Evolutionary conservation across 64 coral and sea anemone species (phyloP).

Genomic region (Actinia tenebrosa): DNA sequence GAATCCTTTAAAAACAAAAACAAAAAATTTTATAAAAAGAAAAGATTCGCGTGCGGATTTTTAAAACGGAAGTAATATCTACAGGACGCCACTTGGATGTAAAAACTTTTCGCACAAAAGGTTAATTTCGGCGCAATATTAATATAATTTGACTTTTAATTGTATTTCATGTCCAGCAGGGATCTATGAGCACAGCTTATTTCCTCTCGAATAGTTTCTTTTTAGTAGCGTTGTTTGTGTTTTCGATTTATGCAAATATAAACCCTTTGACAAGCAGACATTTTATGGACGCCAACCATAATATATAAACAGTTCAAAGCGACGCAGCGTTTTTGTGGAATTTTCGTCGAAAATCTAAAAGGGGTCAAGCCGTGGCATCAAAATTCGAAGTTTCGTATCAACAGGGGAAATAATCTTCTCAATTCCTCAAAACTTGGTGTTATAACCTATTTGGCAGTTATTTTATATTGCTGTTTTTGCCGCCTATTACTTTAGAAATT

Average conservation of each 20-base stretch:
- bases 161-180: background rate
- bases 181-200: background rate
- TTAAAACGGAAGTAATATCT: background rate
- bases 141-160: background rate
- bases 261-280: background rate
- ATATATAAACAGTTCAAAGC: background rate
- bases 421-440: background rate
- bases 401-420: background rate
- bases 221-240: background rate
- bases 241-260: background rate
- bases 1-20: too few species aligned
- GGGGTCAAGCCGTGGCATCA: background rate
- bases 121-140: background rate
- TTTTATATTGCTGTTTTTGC: conserved; percentile 21
- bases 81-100: too few species aligned
- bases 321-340: background rate
- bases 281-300: background rate
- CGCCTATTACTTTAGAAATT: conserved; percentile 10
- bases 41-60: background rate
- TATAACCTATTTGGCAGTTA: background rate
- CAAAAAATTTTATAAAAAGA: too few species aligned
- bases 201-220: too few species aligned
- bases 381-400: background rate
- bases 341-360: background rate
- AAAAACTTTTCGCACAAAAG: background rate